Evolutionary conservation across 2,888 invertebrate genomes (phyloP).

Genomic region (Gortyna flavago): DNA sequence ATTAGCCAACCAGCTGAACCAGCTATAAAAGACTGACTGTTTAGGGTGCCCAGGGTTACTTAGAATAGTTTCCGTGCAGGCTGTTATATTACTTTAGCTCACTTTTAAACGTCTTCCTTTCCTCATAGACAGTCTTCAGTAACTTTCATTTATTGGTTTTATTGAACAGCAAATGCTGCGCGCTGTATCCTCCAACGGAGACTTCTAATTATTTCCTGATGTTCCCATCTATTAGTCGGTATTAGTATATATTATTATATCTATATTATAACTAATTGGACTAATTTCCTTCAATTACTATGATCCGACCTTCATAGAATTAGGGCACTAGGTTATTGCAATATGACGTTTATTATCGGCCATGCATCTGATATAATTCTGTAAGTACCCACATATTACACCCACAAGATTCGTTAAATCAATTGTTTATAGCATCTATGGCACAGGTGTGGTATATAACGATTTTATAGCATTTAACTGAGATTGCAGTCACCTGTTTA

Average conservation of each 20-base stretch:
- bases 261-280: slow-evolving; percentile 7
- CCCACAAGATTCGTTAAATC: slow-evolving; percentile 41
- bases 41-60: not conserved
- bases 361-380: slow-evolving; percentile 13
- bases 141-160: no score
- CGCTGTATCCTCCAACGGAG: not conserved
- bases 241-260: no score
- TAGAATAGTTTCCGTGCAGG: not conserved
- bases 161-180: not conserved
- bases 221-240: not conserved
- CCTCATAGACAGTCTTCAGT: not conserved
- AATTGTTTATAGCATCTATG: slow-evolving; percentile 35
- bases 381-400: slow-evolving; percentile 34
- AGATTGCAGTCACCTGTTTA: slow-evolving; percentile 23
- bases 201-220: slow-evolving; percentile 21
- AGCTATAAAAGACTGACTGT: not conserved
- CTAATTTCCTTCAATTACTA: slow-evolving; percentile 18
- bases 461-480: slow-evolving; percentile 14
- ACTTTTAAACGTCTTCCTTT: not conserved
- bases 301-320: slow-evolving; percentile 22
- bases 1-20: not conserved
- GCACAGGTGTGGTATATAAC: slow-evolving; percentile 29
- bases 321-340: slow-evolving; percentile 38
- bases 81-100: not conserved
- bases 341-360: slow-evolving; percentile 15